Conservation (phyloP, 1,140 invertebrate species). For the Epicauta chinensis region DNA sequence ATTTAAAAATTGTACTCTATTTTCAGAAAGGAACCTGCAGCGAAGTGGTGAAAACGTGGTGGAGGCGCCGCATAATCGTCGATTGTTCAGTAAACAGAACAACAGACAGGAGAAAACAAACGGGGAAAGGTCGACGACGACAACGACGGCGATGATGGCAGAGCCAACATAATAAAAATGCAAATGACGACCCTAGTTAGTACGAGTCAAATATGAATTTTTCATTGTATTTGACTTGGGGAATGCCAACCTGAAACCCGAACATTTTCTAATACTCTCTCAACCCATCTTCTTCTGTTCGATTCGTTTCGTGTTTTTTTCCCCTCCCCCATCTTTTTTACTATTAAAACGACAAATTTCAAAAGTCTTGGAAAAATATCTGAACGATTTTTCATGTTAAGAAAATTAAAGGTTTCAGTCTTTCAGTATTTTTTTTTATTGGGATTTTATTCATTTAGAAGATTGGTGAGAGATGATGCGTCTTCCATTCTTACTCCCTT, state of each 20-base stretch:
- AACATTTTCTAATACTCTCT: background rate
- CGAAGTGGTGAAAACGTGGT: background rate
- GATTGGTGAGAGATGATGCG: too few species aligned
- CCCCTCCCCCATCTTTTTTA: background rate
- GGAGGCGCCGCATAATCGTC: slow-evolving; percentile 11
- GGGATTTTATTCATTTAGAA: slow-evolving; percentile 16
- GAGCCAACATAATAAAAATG: slow-evolving; percentile 26
- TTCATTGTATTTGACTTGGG: slow-evolving; percentile 22
- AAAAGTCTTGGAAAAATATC: slow-evolving; percentile 9
- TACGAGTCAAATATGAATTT: slow-evolving; percentile 25
- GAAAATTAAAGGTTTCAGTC: slow-evolving; percentile 12
- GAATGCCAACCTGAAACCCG: slow-evolving; percentile 6
- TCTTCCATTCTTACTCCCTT: background rate
- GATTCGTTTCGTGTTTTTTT: background rate
- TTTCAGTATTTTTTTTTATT: slow-evolving; percentile 11
- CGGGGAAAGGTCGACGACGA: slow-evolving; percentile 5
- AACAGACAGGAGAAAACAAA: slow-evolving; percentile 24
- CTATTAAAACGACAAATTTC: background rate
- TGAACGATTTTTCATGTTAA: slow-evolving; percentile 15
- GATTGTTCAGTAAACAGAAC: slow-evolving; percentile 20
- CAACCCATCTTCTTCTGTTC: too few species aligned
- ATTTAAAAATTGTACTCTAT: too few species aligned
- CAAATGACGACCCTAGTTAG: slow-evolving; percentile 26
- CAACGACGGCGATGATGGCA: too few species aligned
- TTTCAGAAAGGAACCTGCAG: too few species aligned